A percentile compares a stretch with the other conserved stretches of the same genome.
Conservation (phyloP, 2,888 invertebrate species). For the Lycocerus yunnanus region DNA sequence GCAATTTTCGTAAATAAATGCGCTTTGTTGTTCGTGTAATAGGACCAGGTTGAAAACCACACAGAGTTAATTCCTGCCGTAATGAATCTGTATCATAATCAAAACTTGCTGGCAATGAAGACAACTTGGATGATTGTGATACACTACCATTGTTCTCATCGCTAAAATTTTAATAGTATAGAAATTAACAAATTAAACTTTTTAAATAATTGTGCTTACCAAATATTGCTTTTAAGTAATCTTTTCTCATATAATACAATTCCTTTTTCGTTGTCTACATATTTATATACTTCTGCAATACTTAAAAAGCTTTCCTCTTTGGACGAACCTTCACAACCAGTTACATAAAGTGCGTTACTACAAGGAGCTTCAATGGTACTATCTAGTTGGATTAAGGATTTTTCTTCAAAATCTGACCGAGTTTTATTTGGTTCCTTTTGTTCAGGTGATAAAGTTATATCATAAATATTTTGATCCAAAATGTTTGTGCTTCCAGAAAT, state of each 20-base stretch:
- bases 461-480: slow-evolving; percentile 44
- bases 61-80: slow-evolving; percentile 64
- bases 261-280: slow-evolving; percentile 72
- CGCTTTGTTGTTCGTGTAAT: slow-evolving; percentile 77
- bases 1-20: slow-evolving; percentile 75
- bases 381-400: background rate
- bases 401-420: background rate
- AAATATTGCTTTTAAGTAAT: slow-evolving; percentile 55
- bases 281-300: slow-evolving; percentile 75
- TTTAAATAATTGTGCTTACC: background rate
- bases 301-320: slow-evolving; percentile 56
- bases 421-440: background rate
- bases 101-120: slow-evolving; percentile 62
- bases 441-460: slow-evolving; percentile 2
- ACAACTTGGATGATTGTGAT: slow-evolving; percentile 39
- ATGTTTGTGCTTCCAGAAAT: slow-evolving; percentile 33
- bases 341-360: background rate
- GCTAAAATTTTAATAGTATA: background rate
- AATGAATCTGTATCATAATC: slow-evolving; percentile 72
- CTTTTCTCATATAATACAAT: slow-evolving; percentile 72
- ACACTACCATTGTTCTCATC: slow-evolving; percentile 14
- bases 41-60: slow-evolving; percentile 76
- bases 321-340: background rate
- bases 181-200: background rate
- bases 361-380: background rate